Base-by-base conservation (phyloP, 2,797 vertebrate genomes). In the Lates japonicus region DNA sequence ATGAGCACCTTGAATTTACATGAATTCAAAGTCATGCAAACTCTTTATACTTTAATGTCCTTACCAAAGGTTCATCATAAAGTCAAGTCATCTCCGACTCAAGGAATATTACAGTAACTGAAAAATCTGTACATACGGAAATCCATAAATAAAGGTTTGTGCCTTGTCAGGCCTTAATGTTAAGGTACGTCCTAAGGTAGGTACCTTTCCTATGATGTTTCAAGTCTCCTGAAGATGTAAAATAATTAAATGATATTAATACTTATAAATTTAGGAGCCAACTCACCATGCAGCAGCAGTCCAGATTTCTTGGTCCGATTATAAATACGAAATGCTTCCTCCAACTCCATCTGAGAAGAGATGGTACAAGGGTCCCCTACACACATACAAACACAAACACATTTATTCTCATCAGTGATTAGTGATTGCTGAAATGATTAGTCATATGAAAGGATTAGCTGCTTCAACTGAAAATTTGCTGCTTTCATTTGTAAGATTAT, bases 281-380 rank as follows among this genome's bases (percentile, higher is more conserved):
- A 71, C 80, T 95, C 91, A 97, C 98, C 97, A 0, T 99, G 98
- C 65, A 99, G 95, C 67, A 96, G 93, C 63, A 99, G 96, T n/a
- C 95, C 96, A 6, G 97, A 95, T 0, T 85, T 92, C 80, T 91
- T 94, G 85, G 88, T 95, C 63, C 96, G 96, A 52, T 83, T 93
- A 65, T 97, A 95, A 84, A 99, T 92, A 39, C 97, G 97, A 81
- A 98, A 96, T 0, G 98, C 98, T 89, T 99, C 98, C 80, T 98
- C 96, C 87, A 99, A 93, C 87, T 99, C 98, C 97, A 99, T 97
- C 90, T 98, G 97, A 61, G 98, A 98, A 0, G 98, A 99, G 90
- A 99, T 97, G 33, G 98, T 99, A 68, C 98, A 99, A 0, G 98
- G 97, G 81, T 99, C 98, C 57, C 98, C 98, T 99, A 37, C 42